Conservation (phyloP, 1,140 invertebrate genomes). For the Saxidomus purpurata region DNA sequence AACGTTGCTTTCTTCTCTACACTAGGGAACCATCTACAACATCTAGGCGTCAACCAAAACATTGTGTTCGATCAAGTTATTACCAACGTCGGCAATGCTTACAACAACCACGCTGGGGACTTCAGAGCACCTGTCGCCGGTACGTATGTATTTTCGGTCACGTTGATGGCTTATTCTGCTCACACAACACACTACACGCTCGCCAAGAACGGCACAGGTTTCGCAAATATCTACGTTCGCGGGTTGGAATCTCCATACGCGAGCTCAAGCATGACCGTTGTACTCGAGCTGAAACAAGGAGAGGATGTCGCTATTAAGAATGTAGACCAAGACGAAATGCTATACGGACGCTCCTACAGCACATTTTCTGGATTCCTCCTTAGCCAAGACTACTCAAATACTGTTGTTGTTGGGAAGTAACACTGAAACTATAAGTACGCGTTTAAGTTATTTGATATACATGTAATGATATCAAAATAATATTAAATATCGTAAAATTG, state of each 20-base stretch:
- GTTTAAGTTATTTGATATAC: too few relatives aligned
- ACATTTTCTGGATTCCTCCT: conserved; percentile 33
- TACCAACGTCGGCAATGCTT: conserved; percentile 32
- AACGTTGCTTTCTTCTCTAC: not conserved
- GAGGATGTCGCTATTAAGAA: conserved; percentile 2
- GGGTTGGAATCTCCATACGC: not conserved
- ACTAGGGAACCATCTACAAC: not conserved
- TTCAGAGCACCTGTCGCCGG: conserved; percentile 23
- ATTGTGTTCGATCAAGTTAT: conserved; percentile 21
- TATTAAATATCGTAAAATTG: too few relatives aligned
- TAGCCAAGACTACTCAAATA: not conserved
- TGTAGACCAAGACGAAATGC: not conserved
- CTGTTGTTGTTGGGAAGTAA: not conserved
- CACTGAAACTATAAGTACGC: too few relatives aligned
- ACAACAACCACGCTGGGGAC: not conserved
- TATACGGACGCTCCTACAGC: not conserved
- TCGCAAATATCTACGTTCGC: not conserved
- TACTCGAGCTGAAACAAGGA: not conserved
- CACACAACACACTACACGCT: not conserved
- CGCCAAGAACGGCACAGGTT: not conserved
- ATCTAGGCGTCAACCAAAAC: conserved; percentile 10
- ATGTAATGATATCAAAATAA: too few relatives aligned
- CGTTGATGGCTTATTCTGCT: not conserved
- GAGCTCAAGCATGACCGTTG: not conserved
- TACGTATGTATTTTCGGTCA: conserved; percentile 25